phyloP scores from a whole-genome alignment of 2,888 invertebrate genomes.

The Chymomyza caudatula region DNA sequence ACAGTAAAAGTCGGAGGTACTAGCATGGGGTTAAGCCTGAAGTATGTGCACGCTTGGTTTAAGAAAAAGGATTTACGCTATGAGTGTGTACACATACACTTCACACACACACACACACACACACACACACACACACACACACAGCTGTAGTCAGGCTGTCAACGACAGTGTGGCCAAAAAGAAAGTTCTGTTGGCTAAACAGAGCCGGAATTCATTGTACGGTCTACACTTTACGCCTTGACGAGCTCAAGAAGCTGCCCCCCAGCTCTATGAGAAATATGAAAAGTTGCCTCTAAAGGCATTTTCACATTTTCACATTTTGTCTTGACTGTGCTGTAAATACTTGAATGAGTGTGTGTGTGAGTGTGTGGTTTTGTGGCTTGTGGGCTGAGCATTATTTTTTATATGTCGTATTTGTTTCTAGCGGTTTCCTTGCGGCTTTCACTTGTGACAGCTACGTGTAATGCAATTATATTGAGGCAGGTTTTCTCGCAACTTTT shows the following conservation, averaged over 20 bases:
- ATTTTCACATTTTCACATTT: conserved; percentile 45
- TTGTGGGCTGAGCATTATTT: neutral
- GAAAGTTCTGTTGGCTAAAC: conserved; percentile 2
- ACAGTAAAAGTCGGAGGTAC: neutral
- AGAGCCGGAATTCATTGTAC: neutral
- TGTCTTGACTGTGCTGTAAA: neutral
- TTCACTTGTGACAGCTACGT: conserved; percentile 55
- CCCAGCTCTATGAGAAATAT: conserved; percentile 43
- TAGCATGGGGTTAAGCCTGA: conserved; percentile 22
- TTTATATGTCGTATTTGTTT: conserved; percentile 9
- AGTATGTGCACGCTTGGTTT: conserved; percentile 58
- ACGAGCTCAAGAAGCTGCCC: neutral
- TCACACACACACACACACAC: neutral
- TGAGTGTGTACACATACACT: conserved; percentile 22
- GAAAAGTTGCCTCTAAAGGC: conserved; percentile 61
- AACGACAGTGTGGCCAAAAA: neutral
- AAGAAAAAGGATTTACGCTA: conserved; percentile 64
- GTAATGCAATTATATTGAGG: conserved; percentile 69
- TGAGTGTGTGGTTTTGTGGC: neutral
- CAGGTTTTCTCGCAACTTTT: conserved; percentile 57
- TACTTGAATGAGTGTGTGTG: conserved; percentile 10
- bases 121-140: neutral
- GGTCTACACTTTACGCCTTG: neutral
- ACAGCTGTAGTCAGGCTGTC: neutral
- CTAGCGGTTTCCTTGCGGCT: conserved; percentile 19